Percentiles rank a stretch among this genome's conserved stretches.
Conservation (phyloP, 2,113 vertebrate species). For the Zeus faber region DNA sequence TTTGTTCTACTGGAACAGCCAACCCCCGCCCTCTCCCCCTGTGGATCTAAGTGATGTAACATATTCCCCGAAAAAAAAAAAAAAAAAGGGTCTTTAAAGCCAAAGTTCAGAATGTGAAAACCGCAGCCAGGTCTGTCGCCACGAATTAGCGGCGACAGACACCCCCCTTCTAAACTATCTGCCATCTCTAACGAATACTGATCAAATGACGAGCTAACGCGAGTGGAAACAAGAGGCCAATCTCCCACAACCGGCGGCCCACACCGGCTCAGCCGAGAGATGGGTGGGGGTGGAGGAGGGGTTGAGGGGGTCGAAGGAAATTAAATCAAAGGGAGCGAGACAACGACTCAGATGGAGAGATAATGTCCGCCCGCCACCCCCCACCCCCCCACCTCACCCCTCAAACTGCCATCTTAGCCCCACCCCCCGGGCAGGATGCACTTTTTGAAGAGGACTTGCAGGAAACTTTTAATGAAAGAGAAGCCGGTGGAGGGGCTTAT, state of each 20-base stretch:
- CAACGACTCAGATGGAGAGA: slow-evolving; percentile 45
- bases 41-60: no score
- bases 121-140: slow-evolving; percentile 20
- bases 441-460: slow-evolving; percentile 57
- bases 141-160: slow-evolving; percentile 36
- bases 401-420: no score
- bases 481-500: slow-evolving; percentile 51
- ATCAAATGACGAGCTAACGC: slow-evolving; percentile 48
- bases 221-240: slow-evolving; percentile 24
- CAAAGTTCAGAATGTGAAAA: slow-evolving; percentile 22
- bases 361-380: slow-evolving; percentile 38
- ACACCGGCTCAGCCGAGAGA: slow-evolving; percentile 35
- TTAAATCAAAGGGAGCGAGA: slow-evolving; percentile 57
- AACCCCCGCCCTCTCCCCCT: no score
- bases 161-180: slow-evolving; percentile 34
- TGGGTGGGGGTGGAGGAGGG: slow-evolving; percentile 18
- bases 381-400: no score
- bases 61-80: no score
- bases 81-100: no score
- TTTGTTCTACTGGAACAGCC: no score
- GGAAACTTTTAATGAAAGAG: slow-evolving; percentile 76
- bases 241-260: slow-evolving; percentile 33
- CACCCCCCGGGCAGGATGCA: slow-evolving; percentile 57
- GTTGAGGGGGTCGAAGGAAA: slow-evolving; percentile 43
- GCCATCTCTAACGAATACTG: slow-evolving; percentile 48